Evolutionary conservation across 2,797 vertebrate species (phyloP).

Genomic region (Dendrocincla tyrannina): DNA sequence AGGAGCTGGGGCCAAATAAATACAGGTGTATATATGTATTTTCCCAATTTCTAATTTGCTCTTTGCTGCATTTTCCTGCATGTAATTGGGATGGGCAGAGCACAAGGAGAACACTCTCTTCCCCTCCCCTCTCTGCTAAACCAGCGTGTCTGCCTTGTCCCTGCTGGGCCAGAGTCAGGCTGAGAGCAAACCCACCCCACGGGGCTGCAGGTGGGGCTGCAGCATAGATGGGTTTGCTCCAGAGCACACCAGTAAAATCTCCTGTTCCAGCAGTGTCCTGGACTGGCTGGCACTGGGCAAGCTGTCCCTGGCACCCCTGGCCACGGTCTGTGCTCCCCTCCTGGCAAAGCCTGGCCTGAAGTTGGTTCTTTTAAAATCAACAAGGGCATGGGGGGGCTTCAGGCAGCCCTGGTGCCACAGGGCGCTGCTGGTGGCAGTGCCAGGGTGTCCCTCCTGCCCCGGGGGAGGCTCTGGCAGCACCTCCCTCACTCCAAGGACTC

Average conservation of each 20-base stretch:
- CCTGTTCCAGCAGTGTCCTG: accelerated
- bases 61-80: not conserved
- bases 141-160: not conserved
- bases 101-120: not conserved
- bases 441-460: not conserved
- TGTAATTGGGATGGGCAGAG: not conserved
- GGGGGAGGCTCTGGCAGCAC: not conserved
- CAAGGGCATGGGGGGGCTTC: accelerated
- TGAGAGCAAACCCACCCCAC: not conserved
- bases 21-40: too few relatives aligned
- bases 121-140: not conserved
- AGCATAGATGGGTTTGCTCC: not conserved
- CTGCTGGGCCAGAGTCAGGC: not conserved
- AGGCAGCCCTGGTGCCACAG: not conserved
- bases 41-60: not conserved
- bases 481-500: not conserved
- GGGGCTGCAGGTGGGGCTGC: not conserved
- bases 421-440: not conserved
- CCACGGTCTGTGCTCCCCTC: accelerated
- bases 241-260: not conserved
- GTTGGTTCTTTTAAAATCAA: too few relatives aligned
- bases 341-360: not conserved
- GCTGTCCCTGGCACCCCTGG: not conserved
- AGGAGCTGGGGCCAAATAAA: not conserved
- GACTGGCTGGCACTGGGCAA: accelerated